Conservation (phyloP, 2,888 invertebrate genomes). For the Cerceris rybyensis region DNA sequence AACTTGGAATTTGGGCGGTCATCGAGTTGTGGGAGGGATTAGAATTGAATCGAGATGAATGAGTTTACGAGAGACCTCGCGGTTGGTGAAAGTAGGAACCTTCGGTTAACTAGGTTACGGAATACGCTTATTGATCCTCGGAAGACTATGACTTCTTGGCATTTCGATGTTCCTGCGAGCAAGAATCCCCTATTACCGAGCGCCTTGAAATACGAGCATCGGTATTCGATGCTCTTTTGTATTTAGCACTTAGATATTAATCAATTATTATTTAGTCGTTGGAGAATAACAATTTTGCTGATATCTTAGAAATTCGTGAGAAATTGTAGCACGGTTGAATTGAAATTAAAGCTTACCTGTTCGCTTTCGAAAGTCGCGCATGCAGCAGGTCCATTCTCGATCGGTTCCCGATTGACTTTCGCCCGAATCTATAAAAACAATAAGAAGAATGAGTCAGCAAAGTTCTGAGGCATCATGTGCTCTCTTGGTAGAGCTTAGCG, state of each 20-base stretch:
- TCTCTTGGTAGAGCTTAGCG: constrained; percentile 13
- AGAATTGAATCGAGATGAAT: constrained; percentile 50
- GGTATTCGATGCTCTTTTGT: too few relatives aligned
- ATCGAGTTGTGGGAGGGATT: background rate
- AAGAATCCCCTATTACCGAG: too few relatives aligned
- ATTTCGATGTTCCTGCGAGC: constrained; percentile 1
- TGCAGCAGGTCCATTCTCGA: constrained; percentile 62
- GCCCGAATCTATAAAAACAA: constrained; percentile 68
- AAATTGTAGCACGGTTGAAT: background rate
- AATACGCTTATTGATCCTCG: constrained; percentile 38
- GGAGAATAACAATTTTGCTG: too few relatives aligned
- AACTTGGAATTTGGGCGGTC: background rate
- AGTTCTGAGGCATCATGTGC: constrained; percentile 8
- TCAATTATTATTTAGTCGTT: too few relatives aligned
- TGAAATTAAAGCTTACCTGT: constrained; percentile 62
- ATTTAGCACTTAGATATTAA: too few relatives aligned
- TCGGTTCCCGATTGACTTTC: constrained; percentile 64
- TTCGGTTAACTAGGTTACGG: constrained; percentile 58
- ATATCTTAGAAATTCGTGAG: too few relatives aligned
- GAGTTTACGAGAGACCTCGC: constrained; percentile 44
- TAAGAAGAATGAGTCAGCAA: constrained; percentile 31
- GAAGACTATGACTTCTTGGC: constrained; percentile 5
- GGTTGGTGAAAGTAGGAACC: constrained; percentile 61
- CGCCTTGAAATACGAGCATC: too few relatives aligned
- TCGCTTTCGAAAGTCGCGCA: constrained; percentile 65